Percentiles rank a stretch among this genome's conserved stretches.
Conservation (phyloP, 2,888 invertebrate species). For the Netelia virgata region DNA sequence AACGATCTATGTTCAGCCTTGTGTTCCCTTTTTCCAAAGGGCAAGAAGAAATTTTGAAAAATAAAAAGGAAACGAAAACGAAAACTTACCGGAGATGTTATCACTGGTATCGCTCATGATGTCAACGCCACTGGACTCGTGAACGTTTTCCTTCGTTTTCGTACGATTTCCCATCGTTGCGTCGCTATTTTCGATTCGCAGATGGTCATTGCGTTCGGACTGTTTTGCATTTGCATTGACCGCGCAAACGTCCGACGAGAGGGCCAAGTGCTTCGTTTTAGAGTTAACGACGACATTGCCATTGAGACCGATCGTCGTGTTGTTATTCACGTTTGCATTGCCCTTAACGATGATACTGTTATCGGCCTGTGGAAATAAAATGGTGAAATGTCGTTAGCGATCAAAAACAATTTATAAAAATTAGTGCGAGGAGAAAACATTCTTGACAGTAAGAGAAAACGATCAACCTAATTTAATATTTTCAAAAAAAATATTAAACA, state of each 20-base stretch:
- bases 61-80: background rate
- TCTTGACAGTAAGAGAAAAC: background rate
- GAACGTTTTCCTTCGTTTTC: slow-evolving; percentile 69
- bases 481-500: background rate
- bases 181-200: slow-evolving; percentile 74
- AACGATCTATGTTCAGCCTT: too few relatives aligned
- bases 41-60: background rate
- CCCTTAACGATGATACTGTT: slow-evolving; percentile 75
- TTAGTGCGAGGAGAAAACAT: background rate
- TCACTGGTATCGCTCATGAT: slow-evolving; percentile 78
- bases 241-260: slow-evolving; percentile 71
- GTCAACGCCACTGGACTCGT: slow-evolving; percentile 73
- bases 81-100: slow-evolving; percentile 78
- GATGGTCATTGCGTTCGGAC: slow-evolving; percentile 71
- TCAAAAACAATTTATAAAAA: background rate
- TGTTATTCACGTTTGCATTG: slow-evolving; percentile 75
- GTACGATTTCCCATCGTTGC: slow-evolving; percentile 66
- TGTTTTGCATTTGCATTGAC: slow-evolving; percentile 71
- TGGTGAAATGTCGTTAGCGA: background rate
- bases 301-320: slow-evolving; percentile 75
- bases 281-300: slow-evolving; percentile 72
- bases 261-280: slow-evolving; percentile 65
- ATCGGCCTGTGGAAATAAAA: slow-evolving; percentile 82
- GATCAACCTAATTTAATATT: background rate
- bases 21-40: background rate